A percentile compares a stretch with the other conserved stretches of the same genome.
These are phyloP conservation scores for Poecile montanus DNA, from an alignment of 2,797 vertebrate genomes.

Conservation along the genomic window DNA sequence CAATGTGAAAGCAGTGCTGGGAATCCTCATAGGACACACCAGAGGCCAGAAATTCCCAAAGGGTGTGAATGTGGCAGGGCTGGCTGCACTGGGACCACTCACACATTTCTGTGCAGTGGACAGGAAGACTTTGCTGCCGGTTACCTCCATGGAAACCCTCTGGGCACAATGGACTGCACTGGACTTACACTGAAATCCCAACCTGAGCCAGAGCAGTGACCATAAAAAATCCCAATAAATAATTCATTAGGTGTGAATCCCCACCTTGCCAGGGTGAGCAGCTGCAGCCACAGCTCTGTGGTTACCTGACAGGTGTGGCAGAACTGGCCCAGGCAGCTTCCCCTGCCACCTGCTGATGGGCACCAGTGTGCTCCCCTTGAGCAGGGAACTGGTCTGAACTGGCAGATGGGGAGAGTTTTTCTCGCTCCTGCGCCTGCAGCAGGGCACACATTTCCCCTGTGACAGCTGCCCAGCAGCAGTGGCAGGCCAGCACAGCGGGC, in stretches of 20 bases:
- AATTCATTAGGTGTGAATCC: background rate
- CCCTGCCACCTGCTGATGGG: rapidly evolving
- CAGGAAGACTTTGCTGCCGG: background rate
- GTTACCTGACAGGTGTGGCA: rapidly evolving
- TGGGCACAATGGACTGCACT: background rate
- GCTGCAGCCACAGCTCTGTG: background rate
- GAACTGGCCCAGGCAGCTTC: background rate
- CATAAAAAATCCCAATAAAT: background rate
- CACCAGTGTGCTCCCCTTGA: rapidly evolving
- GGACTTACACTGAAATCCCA: background rate
- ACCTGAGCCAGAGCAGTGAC: background rate
- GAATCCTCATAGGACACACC: background rate
- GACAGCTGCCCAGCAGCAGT: rapidly evolving
- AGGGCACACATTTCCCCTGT: background rate
- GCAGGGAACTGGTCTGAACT: background rate
- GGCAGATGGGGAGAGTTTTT: background rate
- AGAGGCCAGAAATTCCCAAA: background rate
- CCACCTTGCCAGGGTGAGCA: background rate
- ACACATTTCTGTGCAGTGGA: background rate
- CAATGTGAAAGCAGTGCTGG: background rate
- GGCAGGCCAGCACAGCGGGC: background rate
- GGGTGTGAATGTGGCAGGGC: background rate
- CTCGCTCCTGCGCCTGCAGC: background rate
- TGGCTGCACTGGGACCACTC: background rate
- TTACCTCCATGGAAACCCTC: background rate